Conservation (phyloP, 2,888 invertebrate species). For the Strigamia transsilvanica region DNA sequence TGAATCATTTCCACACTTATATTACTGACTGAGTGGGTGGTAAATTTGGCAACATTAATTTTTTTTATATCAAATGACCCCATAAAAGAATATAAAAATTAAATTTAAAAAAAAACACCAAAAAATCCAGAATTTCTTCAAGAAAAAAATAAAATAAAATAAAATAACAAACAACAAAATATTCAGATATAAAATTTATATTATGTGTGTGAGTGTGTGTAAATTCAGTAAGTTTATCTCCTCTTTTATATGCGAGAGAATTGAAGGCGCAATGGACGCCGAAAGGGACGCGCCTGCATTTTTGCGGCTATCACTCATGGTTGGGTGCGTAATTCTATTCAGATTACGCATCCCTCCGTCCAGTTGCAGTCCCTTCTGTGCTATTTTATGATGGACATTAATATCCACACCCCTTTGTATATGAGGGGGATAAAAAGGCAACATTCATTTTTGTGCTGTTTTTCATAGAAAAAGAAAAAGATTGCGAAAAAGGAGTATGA, state of each 20-base stretch:
- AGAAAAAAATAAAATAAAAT: not conserved
- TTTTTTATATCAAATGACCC: too few relatives aligned
- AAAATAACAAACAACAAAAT: not conserved
- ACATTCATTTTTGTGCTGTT: not conserved
- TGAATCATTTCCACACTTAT: not conserved
- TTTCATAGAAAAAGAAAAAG: not conserved
- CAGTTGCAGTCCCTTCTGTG: not conserved
- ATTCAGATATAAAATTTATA: not conserved
- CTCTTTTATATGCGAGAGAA: slow-evolving; percentile 10
- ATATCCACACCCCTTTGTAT: slow-evolving; percentile 15
- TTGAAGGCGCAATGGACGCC: slow-evolving; percentile 11
- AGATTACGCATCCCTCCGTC: slow-evolving; percentile 20
- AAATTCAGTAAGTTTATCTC: not conserved
- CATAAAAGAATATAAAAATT: too few relatives aligned
- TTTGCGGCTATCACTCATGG: slow-evolving; percentile 20
- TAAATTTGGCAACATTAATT: too few relatives aligned
- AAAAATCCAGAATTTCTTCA: too few relatives aligned
- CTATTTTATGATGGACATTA: slow-evolving; percentile 15
- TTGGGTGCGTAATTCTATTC: slow-evolving; percentile 12
- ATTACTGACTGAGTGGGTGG: not conserved
- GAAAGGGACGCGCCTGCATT: slow-evolving; percentile 13
- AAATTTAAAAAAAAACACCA: too few relatives aligned
- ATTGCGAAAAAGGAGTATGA: not conserved
- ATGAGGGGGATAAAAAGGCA: not conserved
- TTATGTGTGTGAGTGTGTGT: not conserved